These are phyloP conservation scores for Anguilla obscura DNA, from an alignment of 2,797 vertebrate genomes.

Conservation along the genomic window DNA sequence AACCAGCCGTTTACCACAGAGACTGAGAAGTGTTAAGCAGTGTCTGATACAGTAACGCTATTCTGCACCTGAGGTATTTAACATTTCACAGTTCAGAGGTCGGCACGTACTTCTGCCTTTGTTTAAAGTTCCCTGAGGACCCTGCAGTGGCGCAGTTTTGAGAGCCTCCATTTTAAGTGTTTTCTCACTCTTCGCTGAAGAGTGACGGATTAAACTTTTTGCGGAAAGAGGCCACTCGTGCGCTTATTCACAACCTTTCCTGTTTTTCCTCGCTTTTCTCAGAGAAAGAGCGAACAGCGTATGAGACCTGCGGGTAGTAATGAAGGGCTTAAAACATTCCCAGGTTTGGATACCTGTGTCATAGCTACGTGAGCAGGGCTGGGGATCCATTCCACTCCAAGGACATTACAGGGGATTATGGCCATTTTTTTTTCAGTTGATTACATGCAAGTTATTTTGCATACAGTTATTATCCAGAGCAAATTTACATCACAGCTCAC, in stretches of 20 bases:
- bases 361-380: neutral
- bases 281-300: neutral
- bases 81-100: neutral
- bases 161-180: slow-evolving; percentile 2
- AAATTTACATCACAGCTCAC: no score
- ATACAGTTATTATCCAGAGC: no score
- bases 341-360: no score
- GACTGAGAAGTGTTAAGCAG: neutral
- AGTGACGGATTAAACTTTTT: neutral
- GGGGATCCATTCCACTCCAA: no score
- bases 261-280: neutral
- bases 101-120: neutral
- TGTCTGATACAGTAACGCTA: neutral
- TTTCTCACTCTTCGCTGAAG: neutral
- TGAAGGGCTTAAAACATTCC: no score
- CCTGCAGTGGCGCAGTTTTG: neutral
- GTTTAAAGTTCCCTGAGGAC: neutral
- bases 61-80: neutral
- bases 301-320: neutral
- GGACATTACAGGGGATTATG: no score
- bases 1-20: neutral
- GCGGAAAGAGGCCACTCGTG: neutral
- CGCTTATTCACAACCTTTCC: neutral
- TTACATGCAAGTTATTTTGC: no score
- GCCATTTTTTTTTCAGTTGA: no score